Base-by-base conservation (phyloP, 2,888 invertebrate species). In the Liopterus haemorrhoidalis region DNA sequence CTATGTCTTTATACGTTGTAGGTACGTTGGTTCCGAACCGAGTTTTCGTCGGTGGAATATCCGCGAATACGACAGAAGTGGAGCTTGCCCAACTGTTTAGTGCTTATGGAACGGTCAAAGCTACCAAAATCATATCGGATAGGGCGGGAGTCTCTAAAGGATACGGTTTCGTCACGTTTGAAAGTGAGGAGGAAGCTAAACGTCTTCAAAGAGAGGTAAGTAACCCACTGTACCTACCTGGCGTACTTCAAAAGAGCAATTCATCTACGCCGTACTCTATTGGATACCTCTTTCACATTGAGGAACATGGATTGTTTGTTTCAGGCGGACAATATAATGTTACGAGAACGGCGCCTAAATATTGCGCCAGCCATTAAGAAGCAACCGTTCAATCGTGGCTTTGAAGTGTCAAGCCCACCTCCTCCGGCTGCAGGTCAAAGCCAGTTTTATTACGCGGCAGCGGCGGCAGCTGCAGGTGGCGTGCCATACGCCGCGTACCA, bases 41-140 rank as follows among this genome's bases (percentile, higher is more conserved):
- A 59, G 89, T 96, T 61, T 96, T 96, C 69, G 95, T 96, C 39
- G 95, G 96, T 46, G 96, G 95, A 16, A 94, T 96, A 61, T 87
- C 93, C 44, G 80, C 90, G 59, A 90, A 86, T 61, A 94, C 94
- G 32, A 91, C 92, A 36, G 95, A 94, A 70, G 82, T 84, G 41
- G 95, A 95, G 64, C 71, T 96, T 53, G 84, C 88, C 70, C 85
- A 88, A 65, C 82, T 94, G 53, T 96, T 96, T 69, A 89, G 91
- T 50, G 79, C 83, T 37, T 89, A 88, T 60, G 92, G 93, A 40
- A 85, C 87, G 40, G 89, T 90, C 24, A 92, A 85, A 56, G 87
- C 90, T 33, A 91, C 92, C 39, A 92, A 96, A 72, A 94, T 96
- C 55, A 95, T 96, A 54, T 85, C 87, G 58, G 94, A 95, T 67